Conservation (phyloP, 1,140 invertebrate genomes). For the Drosophila kepulauana region DNA sequence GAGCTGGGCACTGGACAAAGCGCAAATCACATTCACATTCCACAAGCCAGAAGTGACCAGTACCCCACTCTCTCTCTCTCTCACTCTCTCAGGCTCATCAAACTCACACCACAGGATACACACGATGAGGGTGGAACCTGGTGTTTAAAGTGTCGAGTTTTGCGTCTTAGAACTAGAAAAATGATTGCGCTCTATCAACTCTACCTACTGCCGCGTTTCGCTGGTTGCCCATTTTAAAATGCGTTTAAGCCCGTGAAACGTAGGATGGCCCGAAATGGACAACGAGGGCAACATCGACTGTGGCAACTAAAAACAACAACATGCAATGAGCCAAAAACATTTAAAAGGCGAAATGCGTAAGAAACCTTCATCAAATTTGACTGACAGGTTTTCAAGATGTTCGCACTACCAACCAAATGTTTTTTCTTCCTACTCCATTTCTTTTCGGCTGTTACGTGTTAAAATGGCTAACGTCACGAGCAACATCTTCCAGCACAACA, state of each 20-base stretch:
- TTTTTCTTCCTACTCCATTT: constrained; percentile 60
- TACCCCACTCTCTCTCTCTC: constrained; percentile 2
- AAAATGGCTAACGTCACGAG: constrained; percentile 50
- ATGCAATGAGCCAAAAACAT: constrained; percentile 56
- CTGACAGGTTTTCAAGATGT: constrained; percentile 84
- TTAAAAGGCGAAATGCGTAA: constrained; percentile 74
- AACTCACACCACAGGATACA: constrained; percentile 13
- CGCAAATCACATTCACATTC: constrained; percentile 78
- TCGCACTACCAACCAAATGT: constrained; percentile 75
- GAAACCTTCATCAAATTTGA: constrained; percentile 84
- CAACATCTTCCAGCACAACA: not conserved
- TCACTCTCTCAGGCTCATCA: not conserved
- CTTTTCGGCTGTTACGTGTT: constrained; percentile 25
- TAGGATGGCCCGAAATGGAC: constrained; percentile 45
- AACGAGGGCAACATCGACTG: constrained; percentile 34
- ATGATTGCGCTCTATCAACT: constrained; percentile 51
- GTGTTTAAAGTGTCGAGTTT: constrained; percentile 82
- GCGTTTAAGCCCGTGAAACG: constrained; percentile 54
- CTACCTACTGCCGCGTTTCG: constrained; percentile 36
- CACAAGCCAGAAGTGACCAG: constrained; percentile 56
- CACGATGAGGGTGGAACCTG: constrained; percentile 41
- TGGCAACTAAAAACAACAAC: constrained; percentile 39
- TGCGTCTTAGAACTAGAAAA: constrained; percentile 69
- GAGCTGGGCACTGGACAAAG: constrained; percentile 12
- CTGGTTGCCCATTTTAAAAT: constrained; percentile 63